Evolutionary conservation across 2,797 vertebrate species (phyloP).

Genomic region (Pseudotriccus pelzelni): DNA sequence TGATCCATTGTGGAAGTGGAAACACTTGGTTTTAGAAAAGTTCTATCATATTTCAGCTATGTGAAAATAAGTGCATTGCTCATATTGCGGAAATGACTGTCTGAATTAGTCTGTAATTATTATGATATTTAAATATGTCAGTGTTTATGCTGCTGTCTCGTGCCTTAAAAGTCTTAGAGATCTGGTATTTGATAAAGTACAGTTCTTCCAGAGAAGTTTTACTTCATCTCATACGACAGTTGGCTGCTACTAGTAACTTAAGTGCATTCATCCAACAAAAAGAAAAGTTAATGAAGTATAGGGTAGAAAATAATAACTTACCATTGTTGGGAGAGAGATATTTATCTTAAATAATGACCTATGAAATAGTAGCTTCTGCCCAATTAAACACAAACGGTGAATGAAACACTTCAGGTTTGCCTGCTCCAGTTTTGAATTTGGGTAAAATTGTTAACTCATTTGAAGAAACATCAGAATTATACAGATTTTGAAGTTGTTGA

Average conservation of each 20-base stretch:
- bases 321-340: background rate
- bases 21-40: background rate
- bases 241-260: background rate
- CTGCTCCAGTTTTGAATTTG: slow-evolving; percentile 20
- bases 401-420: background rate
- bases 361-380: slow-evolving; percentile 6
- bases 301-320: background rate
- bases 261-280: background rate
- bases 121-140: background rate
- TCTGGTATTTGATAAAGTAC: background rate
- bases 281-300: background rate
- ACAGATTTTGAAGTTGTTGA: background rate
- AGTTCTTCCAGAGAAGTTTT: background rate
- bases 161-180: background rate
- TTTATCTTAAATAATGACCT: background rate
- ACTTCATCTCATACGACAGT: background rate
- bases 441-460: background rate
- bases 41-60: background rate
- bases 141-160: background rate
- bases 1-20: background rate
- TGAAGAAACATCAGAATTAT: background rate
- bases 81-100: background rate
- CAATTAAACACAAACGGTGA: background rate
- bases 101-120: background rate
- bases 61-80: background rate